Conservation (phyloP, 2,113 vertebrate species). For the Rhadina sibilatrix region DNA sequence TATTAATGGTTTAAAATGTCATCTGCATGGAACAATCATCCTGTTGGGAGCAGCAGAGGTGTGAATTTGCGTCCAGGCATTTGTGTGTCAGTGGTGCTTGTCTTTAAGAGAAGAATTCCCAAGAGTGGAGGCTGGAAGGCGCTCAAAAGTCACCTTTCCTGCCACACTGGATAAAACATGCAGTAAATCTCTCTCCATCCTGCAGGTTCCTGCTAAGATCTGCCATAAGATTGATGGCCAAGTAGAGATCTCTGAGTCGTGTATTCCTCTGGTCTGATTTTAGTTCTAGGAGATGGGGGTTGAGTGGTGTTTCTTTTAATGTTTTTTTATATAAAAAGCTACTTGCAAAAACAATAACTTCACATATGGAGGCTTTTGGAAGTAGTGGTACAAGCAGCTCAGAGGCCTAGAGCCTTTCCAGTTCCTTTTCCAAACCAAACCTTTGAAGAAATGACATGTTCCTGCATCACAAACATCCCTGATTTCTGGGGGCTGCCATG, state of each 20-base stretch:
- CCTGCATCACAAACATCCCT: not conserved
- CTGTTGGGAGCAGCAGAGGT: not conserved
- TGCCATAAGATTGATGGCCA: conserved; percentile 22
- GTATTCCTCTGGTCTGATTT: not conserved
- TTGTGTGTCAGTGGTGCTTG: not conserved
- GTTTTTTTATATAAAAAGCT: not conserved
- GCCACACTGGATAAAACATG: not conserved
- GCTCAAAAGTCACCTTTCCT: conserved; percentile 49
- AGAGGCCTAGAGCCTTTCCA: not conserved
- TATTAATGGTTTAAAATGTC: not conserved
- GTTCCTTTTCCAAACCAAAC: not conserved
- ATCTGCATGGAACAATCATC: not conserved
- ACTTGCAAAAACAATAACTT: not conserved
- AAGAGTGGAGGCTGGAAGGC: not conserved
- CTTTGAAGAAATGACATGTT: not conserved
- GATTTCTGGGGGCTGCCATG: not conserved
- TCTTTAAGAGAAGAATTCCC: not conserved
- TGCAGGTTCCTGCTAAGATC: conserved; percentile 3
- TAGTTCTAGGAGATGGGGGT: not conserved
- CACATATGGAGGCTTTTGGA: not conserved
- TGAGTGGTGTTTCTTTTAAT: not conserved
- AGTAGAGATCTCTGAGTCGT: not conserved
- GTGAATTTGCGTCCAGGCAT: not conserved
- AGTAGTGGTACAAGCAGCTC: not conserved
- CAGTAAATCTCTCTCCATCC: not conserved